phyloP scores from a whole-genome alignment of 2,113 vertebrate species.

The Aplodontia rufa region DNA sequence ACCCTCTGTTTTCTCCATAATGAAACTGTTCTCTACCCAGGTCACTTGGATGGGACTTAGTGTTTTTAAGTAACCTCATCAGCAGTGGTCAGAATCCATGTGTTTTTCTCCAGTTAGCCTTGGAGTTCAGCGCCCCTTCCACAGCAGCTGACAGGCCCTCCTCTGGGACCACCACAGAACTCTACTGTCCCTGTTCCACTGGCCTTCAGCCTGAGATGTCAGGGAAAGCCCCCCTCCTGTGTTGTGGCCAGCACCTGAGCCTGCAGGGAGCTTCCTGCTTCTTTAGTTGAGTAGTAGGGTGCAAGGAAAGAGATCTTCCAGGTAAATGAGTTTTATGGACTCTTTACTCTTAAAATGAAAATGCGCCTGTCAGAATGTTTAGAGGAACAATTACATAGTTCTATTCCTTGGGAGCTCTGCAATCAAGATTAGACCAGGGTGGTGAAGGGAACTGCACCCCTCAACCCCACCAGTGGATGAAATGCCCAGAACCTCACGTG shows the following conservation, averaged over 20 bases:
- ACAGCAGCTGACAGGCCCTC: no score
- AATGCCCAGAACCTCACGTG: not conserved
- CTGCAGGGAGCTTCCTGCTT: not conserved
- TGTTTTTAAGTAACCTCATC: not conserved
- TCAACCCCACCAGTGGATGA: no score
- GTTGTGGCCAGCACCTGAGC: not conserved
- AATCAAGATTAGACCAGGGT: not conserved
- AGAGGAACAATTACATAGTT: not conserved
- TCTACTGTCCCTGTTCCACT: not conserved
- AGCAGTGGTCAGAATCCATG: not conserved
- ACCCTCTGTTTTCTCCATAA: not conserved
- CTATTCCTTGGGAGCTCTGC: not conserved
- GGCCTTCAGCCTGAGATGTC: not conserved
- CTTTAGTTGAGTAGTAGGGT: not conserved
- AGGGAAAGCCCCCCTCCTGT: not conserved
- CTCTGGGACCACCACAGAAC: no score
- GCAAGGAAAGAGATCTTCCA: not conserved
- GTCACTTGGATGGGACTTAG: no score
- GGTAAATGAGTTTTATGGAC: not conserved
- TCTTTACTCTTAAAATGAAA: not conserved
- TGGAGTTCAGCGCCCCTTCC: no score
- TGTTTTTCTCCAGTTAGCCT: not conserved
- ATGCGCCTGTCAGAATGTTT: no score
- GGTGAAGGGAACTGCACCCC: accelerated
- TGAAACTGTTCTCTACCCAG: not conserved